Conservation (phyloP, 1,140 invertebrate species). For the Drosophila sturtevanti region DNA sequence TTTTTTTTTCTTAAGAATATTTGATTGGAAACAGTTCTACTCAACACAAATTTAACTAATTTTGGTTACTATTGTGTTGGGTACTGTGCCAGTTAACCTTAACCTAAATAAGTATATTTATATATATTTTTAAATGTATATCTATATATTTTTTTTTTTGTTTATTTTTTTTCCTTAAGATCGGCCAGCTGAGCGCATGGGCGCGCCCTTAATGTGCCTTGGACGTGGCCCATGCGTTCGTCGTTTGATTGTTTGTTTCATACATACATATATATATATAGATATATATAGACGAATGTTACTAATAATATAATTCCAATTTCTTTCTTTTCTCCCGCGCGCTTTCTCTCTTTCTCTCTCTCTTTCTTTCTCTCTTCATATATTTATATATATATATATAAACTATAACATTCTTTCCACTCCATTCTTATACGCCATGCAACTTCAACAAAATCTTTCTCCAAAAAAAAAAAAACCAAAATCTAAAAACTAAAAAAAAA, state of each 20-base stretch:
- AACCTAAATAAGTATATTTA: constrained; percentile 29
- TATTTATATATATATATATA: constrained; percentile 32
- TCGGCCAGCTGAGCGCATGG: constrained; percentile 83
- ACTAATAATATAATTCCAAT: constrained; percentile 78
- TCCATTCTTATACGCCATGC: constrained; percentile 43
- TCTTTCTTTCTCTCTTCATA: constrained; percentile 31
- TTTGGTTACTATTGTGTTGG: constrained; percentile 6
- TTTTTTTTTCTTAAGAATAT: neutral
- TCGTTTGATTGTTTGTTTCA: constrained; percentile 87
- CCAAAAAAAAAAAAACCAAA: constrained; percentile 3
- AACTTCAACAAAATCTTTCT: constrained; percentile 25
- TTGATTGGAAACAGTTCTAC: neutral
- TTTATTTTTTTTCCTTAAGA: constrained; percentile 72
- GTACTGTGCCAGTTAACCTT: constrained; percentile 44
- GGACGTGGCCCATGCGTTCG: constrained; percentile 89
- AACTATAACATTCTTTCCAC: constrained; percentile 56
- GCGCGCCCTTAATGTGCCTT: constrained; percentile 84
- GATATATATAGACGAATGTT: constrained; percentile 61
- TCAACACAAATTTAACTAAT: neutral
- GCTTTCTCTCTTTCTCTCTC: constrained; percentile 44
- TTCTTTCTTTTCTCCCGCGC: constrained; percentile 61
- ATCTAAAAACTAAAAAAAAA: neutral
- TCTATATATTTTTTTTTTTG: constrained; percentile 46
- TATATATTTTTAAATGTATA: neutral
- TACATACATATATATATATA: constrained; percentile 25